Percentiles rank a stretch among this genome's conserved stretches.
phyloP scores from a whole-genome alignment of 2,113 vertebrate species.

The Elephas maximus region DNA sequence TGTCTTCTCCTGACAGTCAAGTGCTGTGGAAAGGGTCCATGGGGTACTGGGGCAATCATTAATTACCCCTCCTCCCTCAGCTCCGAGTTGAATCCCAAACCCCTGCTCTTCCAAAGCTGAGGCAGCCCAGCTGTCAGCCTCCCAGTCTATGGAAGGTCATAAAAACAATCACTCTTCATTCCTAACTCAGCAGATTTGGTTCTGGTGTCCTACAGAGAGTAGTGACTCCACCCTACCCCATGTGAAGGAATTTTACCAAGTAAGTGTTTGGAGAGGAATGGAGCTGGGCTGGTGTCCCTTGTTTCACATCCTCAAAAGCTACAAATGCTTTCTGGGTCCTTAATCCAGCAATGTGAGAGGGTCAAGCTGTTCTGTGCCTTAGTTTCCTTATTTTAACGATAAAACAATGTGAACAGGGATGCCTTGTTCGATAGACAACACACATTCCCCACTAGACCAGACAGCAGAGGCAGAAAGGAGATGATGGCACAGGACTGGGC shows the following conservation, averaged over 20 bases:
- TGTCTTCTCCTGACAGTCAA: neutral
- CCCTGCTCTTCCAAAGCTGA: constrained; percentile 53
- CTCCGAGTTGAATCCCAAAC: neutral
- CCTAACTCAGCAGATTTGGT: constrained; percentile 63
- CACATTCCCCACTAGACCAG: neutral
- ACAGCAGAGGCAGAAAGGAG: neutral
- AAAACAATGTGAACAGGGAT: neutral
- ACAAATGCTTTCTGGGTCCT: neutral
- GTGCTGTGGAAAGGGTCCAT: neutral
- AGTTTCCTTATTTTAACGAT: neutral
- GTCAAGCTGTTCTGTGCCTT: neutral
- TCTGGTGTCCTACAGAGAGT: neutral
- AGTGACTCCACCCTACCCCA: neutral
- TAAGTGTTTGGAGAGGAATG: neutral
- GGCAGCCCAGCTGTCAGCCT: constrained; percentile 31
- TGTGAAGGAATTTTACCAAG: neutral
- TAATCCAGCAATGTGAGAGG: neutral
- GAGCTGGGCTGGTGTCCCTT: neutral
- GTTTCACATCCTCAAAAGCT: neutral
- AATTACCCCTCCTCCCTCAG: neutral
- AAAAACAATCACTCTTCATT: neutral
- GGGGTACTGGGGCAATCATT: neutral
- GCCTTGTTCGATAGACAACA: neutral
- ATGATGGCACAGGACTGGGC: neutral
- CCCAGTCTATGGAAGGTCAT: neutral